Evolutionary conservation across 2,888 invertebrate genomes (phyloP).

Genomic region (Drosophila aldrichi): DNA sequence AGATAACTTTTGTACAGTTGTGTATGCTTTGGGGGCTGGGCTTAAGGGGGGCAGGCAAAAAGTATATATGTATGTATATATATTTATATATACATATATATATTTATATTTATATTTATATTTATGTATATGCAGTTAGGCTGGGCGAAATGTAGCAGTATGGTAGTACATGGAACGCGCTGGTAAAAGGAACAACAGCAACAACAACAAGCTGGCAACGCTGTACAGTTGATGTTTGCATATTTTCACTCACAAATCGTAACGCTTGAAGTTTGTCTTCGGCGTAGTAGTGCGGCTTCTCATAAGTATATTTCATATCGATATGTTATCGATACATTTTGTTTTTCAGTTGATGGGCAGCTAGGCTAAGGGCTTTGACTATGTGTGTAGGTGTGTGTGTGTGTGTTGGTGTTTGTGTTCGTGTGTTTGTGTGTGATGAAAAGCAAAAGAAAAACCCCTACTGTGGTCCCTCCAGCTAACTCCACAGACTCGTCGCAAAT

Average conservation of each 20-base stretch:
- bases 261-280: slow-evolving; percentile 16
- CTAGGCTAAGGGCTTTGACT: slow-evolving; percentile 40
- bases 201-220: slow-evolving; percentile 58
- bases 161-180: slow-evolving; percentile 70
- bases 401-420: slow-evolving; percentile 13
- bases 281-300: slow-evolving; percentile 12
- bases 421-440: slow-evolving; percentile 11
- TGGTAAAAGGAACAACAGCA: slow-evolving; percentile 23
- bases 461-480: slow-evolving; percentile 53
- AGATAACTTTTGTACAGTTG: slow-evolving; percentile 44
- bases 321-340: slow-evolving; percentile 2
- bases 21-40: slow-evolving; percentile 4
- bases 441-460: slow-evolving; percentile 34
- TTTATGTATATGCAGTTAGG: slow-evolving; percentile 63
- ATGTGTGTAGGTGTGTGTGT: slow-evolving; percentile 6
- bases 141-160: slow-evolving; percentile 63
- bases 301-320: not conserved
- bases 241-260: slow-evolving; percentile 52
- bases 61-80: slow-evolving; percentile 15
- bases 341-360: slow-evolving; percentile 42
- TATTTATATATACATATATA: too few species aligned
- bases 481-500: slow-evolving; percentile 36
- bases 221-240: slow-evolving; percentile 45
- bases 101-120: slow-evolving; percentile 18
- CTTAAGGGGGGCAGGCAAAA: slow-evolving; percentile 51